phyloP scores from a whole-genome alignment of 1,140 invertebrate genomes.

The Drosophila bocki region DNA sequence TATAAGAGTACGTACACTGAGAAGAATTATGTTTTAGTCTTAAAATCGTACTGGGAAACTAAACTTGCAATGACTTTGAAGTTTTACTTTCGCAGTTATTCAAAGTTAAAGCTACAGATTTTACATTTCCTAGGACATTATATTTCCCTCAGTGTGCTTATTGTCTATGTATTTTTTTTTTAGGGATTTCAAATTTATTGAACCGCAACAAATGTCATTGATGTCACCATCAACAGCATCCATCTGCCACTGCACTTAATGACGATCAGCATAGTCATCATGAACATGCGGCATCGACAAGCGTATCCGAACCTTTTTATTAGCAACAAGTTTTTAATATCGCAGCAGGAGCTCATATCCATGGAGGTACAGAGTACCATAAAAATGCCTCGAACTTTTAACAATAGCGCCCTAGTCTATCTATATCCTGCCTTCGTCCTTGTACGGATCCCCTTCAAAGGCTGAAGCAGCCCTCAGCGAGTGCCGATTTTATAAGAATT shows the following conservation, averaged over 20 bases:
- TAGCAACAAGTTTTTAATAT: conserved; percentile 84
- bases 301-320: conserved; percentile 67
- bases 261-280: conserved; percentile 35
- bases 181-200: conserved; percentile 76
- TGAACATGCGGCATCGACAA: conserved; percentile 46
- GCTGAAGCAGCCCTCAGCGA: conserved; percentile 49
- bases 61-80: neutral
- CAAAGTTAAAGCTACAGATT: too few relatives aligned
- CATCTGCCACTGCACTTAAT: conserved; percentile 39
- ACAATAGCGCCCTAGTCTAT: conserved; percentile 68
- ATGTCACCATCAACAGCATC: conserved; percentile 62
- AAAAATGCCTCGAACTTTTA: conserved; percentile 61
- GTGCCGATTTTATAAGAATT: conserved; percentile 77
- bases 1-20: neutral
- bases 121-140: rapidly evolving
- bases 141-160: neutral
- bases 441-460: neutral
- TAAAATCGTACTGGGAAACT: too few relatives aligned
- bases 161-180: conserved; percentile 13
- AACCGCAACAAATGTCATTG: conserved; percentile 83
- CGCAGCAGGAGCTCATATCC: conserved; percentile 57
- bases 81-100: too few relatives aligned
- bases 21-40: neutral
- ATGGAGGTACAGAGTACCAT: conserved; percentile 35
- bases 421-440: conserved; percentile 28